Base-by-base conservation (phyloP, 2,797 vertebrate species). In the Eurystomus glaucurus region DNA sequence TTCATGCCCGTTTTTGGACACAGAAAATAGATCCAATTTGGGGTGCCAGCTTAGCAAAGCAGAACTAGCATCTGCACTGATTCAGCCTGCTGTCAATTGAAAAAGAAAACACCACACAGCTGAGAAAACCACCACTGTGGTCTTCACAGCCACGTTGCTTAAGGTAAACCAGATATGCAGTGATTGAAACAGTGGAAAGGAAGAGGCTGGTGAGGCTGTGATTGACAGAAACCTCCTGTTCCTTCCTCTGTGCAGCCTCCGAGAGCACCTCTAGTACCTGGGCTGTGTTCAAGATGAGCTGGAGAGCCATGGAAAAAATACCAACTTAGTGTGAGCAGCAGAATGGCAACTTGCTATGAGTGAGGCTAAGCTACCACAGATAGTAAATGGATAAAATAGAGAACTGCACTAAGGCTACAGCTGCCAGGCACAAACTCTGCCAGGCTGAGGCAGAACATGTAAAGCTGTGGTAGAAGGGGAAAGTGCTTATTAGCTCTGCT, bases 131-230 rank as follows among this genome's bases (percentile, higher is more conserved):
- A 35, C 33, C 5, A 0, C 55, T 76, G 18, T 69, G 41, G 39
- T 46, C 37, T 51, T 77, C 60, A 70, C 60, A 81, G 37, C 28
- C 7, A 7, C 85, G 86, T 89, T 57, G 37, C 69, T 46, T 84
- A 74, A 70, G 28, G 37, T 70, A 61, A 84, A 84, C 28, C 37
- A 65, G 50, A n/a, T 11, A 46, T 4, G 5, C 12, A 17, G 37
- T 11, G 29, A 12, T 33, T 62, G 8, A 37, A 69, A 16, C 2
- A 22, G 31, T 39, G 37, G 79, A 61, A 78, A 65, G 10, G 29
- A 54, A 55, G 52, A 55, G 29, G 25, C 29, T 39, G 60, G 19
- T 0, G 0, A 68, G 58, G 46, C 31, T 19, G 22, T 45, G 58
- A 69, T 11, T 31, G 22, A 79, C 57, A 39, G 37, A 79, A 75